Percentiles rank a stretch among this genome's conserved stretches.
These are phyloP conservation scores for Merodon equestris DNA, from an alignment of 2,888 invertebrate species.

Conservation along the genomic window DNA sequence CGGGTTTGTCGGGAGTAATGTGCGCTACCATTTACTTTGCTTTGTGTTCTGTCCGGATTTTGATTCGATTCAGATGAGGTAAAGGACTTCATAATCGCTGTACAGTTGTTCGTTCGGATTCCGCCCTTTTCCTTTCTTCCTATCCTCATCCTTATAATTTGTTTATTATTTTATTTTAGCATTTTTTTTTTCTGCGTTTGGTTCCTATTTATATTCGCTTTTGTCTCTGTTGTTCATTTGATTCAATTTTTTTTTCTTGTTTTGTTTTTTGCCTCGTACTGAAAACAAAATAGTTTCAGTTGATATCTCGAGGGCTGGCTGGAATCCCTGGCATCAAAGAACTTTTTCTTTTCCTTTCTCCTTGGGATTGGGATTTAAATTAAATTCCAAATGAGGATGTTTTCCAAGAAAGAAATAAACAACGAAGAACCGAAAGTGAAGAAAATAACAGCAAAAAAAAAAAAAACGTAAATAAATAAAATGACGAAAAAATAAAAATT, in stretches of 20 bases:
- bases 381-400: slow-evolving; percentile 62
- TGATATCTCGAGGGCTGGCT: slow-evolving; percentile 40
- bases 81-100: slow-evolving; percentile 54
- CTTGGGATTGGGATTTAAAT: slow-evolving; percentile 51
- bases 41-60: slow-evolving; percentile 31
- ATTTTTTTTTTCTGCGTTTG: slow-evolving; percentile 1
- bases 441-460: slow-evolving; percentile 1
- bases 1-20: too few species aligned
- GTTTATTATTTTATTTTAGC: not conserved
- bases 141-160: slow-evolving; percentile 24
- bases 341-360: slow-evolving; percentile 26
- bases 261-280: slow-evolving; percentile 40
- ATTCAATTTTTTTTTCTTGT: slow-evolving; percentile 31
- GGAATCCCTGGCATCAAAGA: slow-evolving; percentile 48
- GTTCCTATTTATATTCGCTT: slow-evolving; percentile 31
- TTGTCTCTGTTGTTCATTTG: slow-evolving; percentile 13
- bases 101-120: slow-evolving; percentile 8
- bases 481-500: too few species aligned
- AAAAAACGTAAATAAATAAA: slow-evolving; percentile 2
- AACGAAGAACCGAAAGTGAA: not conserved
- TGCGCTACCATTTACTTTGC: not conserved
- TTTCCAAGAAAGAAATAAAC: slow-evolving; percentile 24
- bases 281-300: slow-evolving; percentile 59
- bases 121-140: too few species aligned
- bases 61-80: slow-evolving; percentile 50